phyloP scores from a whole-genome alignment of 2,797 vertebrate species.

The Lophius americanus region DNA sequence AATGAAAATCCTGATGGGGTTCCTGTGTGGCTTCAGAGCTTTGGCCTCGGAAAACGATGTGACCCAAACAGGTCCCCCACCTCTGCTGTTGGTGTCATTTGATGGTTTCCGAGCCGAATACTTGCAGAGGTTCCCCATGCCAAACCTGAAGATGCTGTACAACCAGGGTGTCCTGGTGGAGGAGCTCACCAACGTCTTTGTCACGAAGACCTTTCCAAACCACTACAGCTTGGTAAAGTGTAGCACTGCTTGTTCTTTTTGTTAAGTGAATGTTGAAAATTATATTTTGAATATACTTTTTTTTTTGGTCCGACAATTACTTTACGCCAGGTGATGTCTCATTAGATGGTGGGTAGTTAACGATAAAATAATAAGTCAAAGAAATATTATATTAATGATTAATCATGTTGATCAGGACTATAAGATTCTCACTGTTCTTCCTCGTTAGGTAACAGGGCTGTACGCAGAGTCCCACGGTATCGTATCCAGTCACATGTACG shows the following conservation, averaged over 20 bases:
- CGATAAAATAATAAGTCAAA: too few relatives aligned
- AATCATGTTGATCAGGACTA: too few relatives aligned
- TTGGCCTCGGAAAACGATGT: conserved; percentile 34
- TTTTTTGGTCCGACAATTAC: neutral
- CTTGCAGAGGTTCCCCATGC: conserved; percentile 86
- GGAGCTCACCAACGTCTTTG: conserved; percentile 89
- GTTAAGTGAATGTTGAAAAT: neutral
- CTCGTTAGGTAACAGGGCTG: conserved; percentile 85
- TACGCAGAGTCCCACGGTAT: conserved; percentile 96
- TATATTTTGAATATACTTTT: neutral
- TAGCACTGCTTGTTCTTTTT: neutral
- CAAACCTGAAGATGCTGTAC: conserved; percentile 87
- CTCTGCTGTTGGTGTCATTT: conserved; percentile 91
- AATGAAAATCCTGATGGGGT: conserved; percentile 39
- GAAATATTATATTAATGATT: too few relatives aligned
- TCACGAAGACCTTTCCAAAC: conserved; percentile 97
- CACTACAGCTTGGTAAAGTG: conserved; percentile 91
- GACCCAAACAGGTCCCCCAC: conserved; percentile 47
- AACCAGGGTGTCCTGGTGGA: conserved; percentile 89
- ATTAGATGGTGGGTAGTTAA: too few relatives aligned
- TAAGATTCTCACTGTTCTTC: neutral
- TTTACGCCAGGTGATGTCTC: too few relatives aligned
- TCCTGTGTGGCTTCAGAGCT: conserved; percentile 60
- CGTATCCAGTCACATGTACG: conserved; percentile 91
- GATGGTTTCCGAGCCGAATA: conserved; percentile 97